phyloP scores from a whole-genome alignment of 2,113 vertebrate genomes.

The Hyaena hyaena region DNA sequence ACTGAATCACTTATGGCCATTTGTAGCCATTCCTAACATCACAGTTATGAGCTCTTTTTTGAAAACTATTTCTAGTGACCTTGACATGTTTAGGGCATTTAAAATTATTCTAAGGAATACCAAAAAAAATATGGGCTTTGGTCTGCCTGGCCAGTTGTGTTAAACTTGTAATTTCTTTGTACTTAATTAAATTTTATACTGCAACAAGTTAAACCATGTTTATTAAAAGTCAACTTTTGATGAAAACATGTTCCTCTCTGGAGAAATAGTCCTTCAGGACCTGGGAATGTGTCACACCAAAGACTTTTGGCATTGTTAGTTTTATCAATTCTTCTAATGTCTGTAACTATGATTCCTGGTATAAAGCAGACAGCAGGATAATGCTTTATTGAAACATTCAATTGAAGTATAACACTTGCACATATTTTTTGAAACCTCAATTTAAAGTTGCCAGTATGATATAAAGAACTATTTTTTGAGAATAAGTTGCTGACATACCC shows the following conservation, averaged over 20 bases:
- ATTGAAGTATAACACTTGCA: not conserved
- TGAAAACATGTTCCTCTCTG: not conserved
- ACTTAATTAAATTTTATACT: not conserved
- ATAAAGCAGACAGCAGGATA: not conserved
- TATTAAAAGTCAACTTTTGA: not conserved
- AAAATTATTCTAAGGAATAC: not conserved
- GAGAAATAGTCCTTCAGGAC: not conserved
- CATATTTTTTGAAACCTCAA: not conserved
- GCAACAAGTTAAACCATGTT: not conserved
- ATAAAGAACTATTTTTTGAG: not conserved
- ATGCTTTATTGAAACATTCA: not conserved
- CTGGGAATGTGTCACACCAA: not conserved
- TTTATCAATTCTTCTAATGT: not conserved
- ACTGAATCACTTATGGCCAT: not conserved
- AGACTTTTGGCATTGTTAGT: not conserved
- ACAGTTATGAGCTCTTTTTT: not conserved
- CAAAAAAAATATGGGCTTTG: not conserved
- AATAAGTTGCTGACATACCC: not conserved
- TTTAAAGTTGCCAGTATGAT: not conserved
- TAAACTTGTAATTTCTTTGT: conserved; percentile 13
- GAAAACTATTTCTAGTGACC: not conserved
- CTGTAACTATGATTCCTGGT: not conserved
- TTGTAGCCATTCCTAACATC: rapidly evolving
- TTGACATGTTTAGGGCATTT: not conserved
- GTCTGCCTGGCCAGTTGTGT: not conserved